Conservation (phyloP, 2,113 vertebrate species). For the Micromys minutus region DNA sequence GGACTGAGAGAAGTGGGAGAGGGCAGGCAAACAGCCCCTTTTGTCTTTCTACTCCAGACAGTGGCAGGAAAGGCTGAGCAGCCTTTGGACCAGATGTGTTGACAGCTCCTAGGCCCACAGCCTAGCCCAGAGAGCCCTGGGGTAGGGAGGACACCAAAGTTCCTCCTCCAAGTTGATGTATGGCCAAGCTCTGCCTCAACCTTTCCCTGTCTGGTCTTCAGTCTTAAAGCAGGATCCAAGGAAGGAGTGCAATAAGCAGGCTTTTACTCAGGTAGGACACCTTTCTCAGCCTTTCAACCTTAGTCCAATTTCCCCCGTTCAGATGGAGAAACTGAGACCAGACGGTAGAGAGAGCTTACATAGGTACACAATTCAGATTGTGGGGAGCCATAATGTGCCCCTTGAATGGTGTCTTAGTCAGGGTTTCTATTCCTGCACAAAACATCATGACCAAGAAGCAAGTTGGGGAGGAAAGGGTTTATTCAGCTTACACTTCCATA, state of each 20-base stretch:
- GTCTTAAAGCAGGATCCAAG: neutral
- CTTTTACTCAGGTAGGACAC: neutral
- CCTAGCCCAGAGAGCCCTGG: neutral
- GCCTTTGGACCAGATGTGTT: constrained; percentile 71
- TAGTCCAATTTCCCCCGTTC: neutral
- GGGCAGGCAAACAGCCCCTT: neutral
- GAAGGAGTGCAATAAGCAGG: neutral
- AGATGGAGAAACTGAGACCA: neutral
- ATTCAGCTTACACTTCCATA: no score
- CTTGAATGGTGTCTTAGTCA: no score
- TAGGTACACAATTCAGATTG: no score
- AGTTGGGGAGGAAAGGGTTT: no score
- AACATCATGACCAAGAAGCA: no score
- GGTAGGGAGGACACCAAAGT: neutral
- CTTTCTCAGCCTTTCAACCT: neutral
- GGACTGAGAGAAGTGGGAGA: neutral
- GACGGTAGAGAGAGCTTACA: constrained; percentile 6
- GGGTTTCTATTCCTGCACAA: no score
- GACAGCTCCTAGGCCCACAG: neutral
- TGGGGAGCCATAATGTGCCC: no score
- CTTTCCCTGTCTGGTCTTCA: neutral
- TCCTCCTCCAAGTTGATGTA: neutral
- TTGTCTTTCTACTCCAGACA: neutral
- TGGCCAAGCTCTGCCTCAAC: neutral
- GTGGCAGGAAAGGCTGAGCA: constrained; percentile 62